These are phyloP conservation scores for Halichoeres trimaculatus DNA, from an alignment of 2,113 vertebrate species.

Conservation along the genomic window DNA sequence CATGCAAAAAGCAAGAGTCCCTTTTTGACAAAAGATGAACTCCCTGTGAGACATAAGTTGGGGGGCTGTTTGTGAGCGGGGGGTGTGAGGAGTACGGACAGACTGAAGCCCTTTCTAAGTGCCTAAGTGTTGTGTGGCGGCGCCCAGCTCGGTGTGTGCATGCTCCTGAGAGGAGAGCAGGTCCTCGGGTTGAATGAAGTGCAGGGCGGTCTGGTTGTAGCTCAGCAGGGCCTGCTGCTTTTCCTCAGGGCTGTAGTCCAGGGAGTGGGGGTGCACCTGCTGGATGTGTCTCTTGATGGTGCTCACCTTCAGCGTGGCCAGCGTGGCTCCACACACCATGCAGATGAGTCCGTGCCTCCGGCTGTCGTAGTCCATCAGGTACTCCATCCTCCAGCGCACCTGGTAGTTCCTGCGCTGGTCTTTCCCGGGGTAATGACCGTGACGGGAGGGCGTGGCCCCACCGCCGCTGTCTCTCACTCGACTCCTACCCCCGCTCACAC, in stretches of 20 bases:
- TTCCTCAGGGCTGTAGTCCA: conserved; percentile 85
- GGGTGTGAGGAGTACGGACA: conserved; percentile 19
- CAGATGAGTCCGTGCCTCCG: conserved; percentile 87
- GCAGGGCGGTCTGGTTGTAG: conserved; percentile 85
- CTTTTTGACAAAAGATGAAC: conserved; percentile 8
- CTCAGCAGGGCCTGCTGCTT: conserved; percentile 86
- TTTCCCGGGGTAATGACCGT: conserved; percentile 85
- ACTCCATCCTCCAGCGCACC: conserved; percentile 90
- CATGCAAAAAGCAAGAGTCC: background rate
- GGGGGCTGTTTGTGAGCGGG: conserved; percentile 44
- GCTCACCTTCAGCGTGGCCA: conserved; percentile 90
- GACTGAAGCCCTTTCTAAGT: conserved; percentile 60
- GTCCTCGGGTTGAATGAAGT: conserved; percentile 80
- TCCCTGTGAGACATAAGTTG: conserved; percentile 10
- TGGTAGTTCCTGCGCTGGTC: conserved; percentile 93
- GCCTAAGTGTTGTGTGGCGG: conserved; percentile 39
- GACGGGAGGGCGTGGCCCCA: conserved; percentile 44
- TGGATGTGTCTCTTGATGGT: conserved; percentile 91
- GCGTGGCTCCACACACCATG: conserved; percentile 88
- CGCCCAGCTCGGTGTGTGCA: conserved; percentile 42
- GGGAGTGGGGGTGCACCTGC: conserved; percentile 91
- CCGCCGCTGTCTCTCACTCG: background rate
- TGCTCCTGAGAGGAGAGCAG: conserved; percentile 81
- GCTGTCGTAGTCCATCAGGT: conserved; percentile 93
- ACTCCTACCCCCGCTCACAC: background rate